Evolutionary conservation across 2,113 vertebrate species (phyloP).

Genomic region (Rhea americana): DNA sequence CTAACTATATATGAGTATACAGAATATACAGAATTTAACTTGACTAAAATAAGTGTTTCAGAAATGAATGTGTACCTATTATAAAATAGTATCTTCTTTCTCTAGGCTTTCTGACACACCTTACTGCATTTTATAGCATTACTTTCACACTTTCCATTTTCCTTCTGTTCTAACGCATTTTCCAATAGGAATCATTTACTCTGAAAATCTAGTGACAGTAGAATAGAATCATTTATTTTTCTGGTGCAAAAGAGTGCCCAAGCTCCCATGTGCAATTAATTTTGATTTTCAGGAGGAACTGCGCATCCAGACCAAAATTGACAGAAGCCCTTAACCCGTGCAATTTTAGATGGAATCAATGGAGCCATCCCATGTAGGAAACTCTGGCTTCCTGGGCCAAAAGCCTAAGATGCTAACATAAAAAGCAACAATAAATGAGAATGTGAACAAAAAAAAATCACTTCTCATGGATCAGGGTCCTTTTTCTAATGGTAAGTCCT

Average conservation of each 20-base stretch:
- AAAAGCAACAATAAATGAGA: neutral
- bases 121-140: neutral
- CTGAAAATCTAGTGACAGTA: neutral
- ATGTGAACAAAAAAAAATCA: neutral
- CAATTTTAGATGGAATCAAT: neutral
- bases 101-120: neutral
- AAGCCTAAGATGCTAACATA: neutral
- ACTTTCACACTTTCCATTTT: neutral
- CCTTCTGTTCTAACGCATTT: neutral
- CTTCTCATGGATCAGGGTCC: neutral
- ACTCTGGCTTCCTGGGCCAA: neutral
- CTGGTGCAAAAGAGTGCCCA: neutral
- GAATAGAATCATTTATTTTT: neutral
- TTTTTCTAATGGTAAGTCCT: neutral
- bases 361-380: accelerated
- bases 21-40: neutral
- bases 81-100: accelerated
- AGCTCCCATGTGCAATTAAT: neutral
- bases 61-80: neutral
- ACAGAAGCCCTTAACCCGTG: neutral
- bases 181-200: neutral
- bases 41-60: neutral
- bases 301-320: neutral
- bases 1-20: neutral
- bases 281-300: neutral